Evolutionary conservation across 2,888 invertebrate genomes (phyloP).

Genomic region (Napeogenes inachia): DNA sequence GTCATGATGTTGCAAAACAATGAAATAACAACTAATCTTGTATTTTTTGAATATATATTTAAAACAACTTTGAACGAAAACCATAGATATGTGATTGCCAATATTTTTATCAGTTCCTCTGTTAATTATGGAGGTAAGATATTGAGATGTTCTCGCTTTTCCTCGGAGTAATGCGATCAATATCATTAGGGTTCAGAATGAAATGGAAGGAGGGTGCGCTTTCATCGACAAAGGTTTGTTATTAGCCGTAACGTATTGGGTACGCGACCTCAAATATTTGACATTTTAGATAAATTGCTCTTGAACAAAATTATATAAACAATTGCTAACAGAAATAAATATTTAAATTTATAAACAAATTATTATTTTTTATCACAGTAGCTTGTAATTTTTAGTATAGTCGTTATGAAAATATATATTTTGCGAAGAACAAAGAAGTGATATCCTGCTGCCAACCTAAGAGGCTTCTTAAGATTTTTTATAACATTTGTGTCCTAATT

Average conservation of each 20-base stretch:
- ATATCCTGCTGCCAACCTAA: slow-evolving; percentile 9
- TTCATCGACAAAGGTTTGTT: slow-evolving; percentile 51
- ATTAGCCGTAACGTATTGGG: slow-evolving; percentile 40
- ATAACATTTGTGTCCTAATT: slow-evolving; percentile 7
- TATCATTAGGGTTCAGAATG: slow-evolving; percentile 55
- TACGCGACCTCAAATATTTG: slow-evolving; percentile 12
- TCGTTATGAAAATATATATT: not conserved
- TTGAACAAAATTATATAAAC: not conserved
- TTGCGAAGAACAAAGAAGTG: slow-evolving; percentile 2
- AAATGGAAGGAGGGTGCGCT: slow-evolving; percentile 50
- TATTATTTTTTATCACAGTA: no score
- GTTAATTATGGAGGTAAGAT: slow-evolving; percentile 34
- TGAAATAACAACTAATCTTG: no score
- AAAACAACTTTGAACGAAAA: no score
- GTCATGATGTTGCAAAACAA: no score
- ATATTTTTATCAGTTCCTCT: slow-evolving; percentile 16
- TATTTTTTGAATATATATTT: no score
- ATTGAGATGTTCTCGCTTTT: slow-evolving; percentile 31
- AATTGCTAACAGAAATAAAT: not conserved
- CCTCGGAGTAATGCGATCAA: slow-evolving; percentile 53
- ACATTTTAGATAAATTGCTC: slow-evolving; percentile 1
- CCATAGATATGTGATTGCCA: not conserved
- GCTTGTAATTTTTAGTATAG: no score
- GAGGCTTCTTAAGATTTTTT: slow-evolving; percentile 10
- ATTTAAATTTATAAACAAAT: no score